Evolutionary conservation across 2,113 vertebrate genomes (phyloP).

Genomic region (Noctilio leporinus): DNA sequence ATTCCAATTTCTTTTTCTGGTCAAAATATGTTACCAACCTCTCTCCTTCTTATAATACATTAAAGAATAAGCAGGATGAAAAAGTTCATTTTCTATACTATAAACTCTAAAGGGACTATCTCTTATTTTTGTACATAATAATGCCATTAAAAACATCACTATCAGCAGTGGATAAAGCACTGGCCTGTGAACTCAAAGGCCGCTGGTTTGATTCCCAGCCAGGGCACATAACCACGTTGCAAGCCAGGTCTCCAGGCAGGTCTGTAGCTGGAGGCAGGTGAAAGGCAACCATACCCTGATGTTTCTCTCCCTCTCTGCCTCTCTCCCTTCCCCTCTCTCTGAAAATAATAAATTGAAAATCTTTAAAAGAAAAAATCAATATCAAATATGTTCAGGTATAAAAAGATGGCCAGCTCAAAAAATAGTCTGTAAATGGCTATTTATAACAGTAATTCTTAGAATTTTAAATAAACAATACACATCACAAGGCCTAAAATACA

Average conservation of each 20-base stretch:
- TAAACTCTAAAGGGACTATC: neutral
- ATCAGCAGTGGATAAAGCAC: no score
- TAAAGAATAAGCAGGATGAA: neutral
- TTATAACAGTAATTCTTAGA: conserved; percentile 3
- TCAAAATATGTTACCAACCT: neutral
- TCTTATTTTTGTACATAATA: conserved; percentile 3
- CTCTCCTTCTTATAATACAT: neutral
- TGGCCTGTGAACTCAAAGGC: no score
- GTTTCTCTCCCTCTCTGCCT: no score
- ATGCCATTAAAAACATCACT: neutral
- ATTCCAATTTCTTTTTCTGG: neutral
- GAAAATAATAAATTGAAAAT: no score
- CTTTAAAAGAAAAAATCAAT: conserved; percentile 20
- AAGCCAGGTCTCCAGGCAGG: no score
- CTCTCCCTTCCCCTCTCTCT: no score
- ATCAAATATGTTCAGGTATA: neutral
- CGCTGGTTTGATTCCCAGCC: no score
- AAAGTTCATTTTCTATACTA: conserved; percentile 18
- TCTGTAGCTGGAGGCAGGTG: no score
- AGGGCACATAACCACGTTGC: no score
- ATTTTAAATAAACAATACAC: conserved; percentile 25
- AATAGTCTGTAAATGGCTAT: neutral
- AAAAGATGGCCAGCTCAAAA: neutral
- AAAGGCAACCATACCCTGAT: no score
- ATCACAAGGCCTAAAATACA: neutral